These are phyloP conservation scores for Caradrina kadenii DNA, from an alignment of 2,888 invertebrate genomes.

Conservation along the genomic window DNA sequence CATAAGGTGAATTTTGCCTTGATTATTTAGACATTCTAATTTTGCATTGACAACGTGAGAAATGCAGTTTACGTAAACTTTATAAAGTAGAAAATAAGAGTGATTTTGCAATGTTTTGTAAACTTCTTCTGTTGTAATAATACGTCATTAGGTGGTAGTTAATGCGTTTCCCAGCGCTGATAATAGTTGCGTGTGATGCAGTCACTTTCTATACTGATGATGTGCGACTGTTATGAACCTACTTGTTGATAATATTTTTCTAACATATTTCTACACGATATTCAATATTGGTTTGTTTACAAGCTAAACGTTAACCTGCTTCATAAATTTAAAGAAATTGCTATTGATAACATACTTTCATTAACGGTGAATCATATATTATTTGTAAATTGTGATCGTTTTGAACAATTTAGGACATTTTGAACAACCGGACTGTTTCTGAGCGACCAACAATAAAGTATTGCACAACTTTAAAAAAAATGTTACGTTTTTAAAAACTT, in stretches of 20 bases:
- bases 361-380: too few species aligned
- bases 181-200: slow-evolving; percentile 38
- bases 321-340: background rate
- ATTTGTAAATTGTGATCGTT: too few species aligned
- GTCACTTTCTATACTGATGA: slow-evolving; percentile 46
- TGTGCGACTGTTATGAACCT: slow-evolving; percentile 8
- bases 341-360: background rate
- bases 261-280: background rate
- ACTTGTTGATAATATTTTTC: background rate
- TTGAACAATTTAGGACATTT: too few species aligned
- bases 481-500: background rate
- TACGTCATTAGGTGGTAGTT: slow-evolving; percentile 42
- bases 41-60: slow-evolving; percentile 4
- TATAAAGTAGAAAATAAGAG: background rate
- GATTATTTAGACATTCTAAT: background rate
- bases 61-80: slow-evolving; percentile 4
- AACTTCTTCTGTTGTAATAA: slow-evolving; percentile 1
- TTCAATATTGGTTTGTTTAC: slow-evolving; percentile 1
- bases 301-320: slow-evolving; percentile 11
- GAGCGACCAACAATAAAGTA: background rate
- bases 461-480: background rate
- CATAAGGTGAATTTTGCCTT: slow-evolving; percentile 5
- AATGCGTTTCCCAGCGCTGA: slow-evolving; percentile 42
- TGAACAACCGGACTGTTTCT: background rate
- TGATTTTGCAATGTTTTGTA: slow-evolving; percentile 13